Evolutionary conservation across 2,888 invertebrate species (phyloP), one percentile per base, ranked within the genome.

Genomic region (Callimorpha dominula): DNA sequence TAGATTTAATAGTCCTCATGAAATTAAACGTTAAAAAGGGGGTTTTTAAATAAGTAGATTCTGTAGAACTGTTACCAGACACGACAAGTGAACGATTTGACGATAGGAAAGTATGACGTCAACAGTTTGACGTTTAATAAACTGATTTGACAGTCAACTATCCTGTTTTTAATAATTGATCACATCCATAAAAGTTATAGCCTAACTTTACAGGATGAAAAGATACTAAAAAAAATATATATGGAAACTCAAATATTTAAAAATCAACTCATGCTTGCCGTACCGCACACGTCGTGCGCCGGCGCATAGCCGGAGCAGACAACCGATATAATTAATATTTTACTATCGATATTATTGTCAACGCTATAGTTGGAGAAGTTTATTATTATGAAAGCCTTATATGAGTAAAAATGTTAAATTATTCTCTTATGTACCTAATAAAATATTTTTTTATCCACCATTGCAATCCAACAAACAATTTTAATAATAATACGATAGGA

Each of bases 301-400:
- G 43, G 78, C 79, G 81, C 73, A 68, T 17, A 12, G 12, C 7
- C 42, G 52, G 8, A 57, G 43, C 65, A 64, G 67, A 75, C 72
- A 76, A 80, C 80, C 64, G 71, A 71, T 71, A 68, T 71, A n/a
- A 77, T 76, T 77, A 64, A 77, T 70, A 75, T 78, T 78, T 82
- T 80, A 76, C 50, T 76, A 80, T 73, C 65, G 73, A 71, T 31
- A 67, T 79, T 70, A 9, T 69, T 71, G 64, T 73, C 77, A 71
- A 62, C 77, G 71, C 66, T 72, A 71, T 17, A 57, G 20, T 60
- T 52, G 17, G 9, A 40, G 74, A 43, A 62, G 3, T 71, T 73
- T 62, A n/a, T n/a, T n/a, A n/a, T n/a, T n/a, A 72, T 75, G 65
- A 71, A 0, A 40, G 15, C 14, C 1, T 72, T 12, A 50, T 64